These are phyloP conservation scores for Henricia sp. DNA, from an alignment of 53 echinoderm and acorn worm genomes.

Conservation along the genomic window DNA sequence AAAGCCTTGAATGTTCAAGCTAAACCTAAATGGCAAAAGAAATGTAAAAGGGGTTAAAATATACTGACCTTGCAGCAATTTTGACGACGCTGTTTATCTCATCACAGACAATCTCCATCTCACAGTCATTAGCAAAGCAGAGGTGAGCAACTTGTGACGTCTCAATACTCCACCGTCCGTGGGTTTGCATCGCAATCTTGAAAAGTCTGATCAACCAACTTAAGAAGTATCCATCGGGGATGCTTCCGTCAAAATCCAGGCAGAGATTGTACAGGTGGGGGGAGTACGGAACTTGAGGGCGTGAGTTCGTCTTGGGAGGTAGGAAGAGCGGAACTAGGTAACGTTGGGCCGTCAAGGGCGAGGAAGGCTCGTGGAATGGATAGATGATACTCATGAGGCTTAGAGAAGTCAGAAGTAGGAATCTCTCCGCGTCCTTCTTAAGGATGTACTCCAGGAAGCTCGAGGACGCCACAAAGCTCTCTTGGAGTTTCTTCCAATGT, in stretches of 20 bases:
- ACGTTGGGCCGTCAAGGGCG: neutral
- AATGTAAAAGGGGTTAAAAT: too few relatives aligned
- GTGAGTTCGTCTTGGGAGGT: neutral
- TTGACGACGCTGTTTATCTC: slow-evolving; percentile 28
- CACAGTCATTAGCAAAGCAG: slow-evolving; percentile 32
- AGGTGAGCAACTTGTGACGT: slow-evolving; percentile 3
- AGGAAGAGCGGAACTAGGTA: slow-evolving; percentile 54
- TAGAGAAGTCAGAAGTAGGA: slow-evolving; percentile 19
- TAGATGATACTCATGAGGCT: slow-evolving; percentile 44
- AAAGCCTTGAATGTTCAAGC: too few relatives aligned
- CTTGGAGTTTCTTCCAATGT: slow-evolving; percentile 40
- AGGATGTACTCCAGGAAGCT: slow-evolving; percentile 44
- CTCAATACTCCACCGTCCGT: slow-evolving; percentile 21
- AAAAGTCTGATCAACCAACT: slow-evolving; percentile 8
- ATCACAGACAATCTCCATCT: slow-evolving; percentile 45
- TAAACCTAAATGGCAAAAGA: too few relatives aligned
- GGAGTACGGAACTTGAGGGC: neutral
- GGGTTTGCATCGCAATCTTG: neutral
- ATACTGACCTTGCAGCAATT: slow-evolving; percentile 46
- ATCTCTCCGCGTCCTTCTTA: neutral
- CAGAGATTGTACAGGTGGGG: slow-evolving; percentile 42
- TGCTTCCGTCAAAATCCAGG: slow-evolving; percentile 55
- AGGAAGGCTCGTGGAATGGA: slow-evolving; percentile 1
- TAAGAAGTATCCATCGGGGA: slow-evolving; percentile 63
- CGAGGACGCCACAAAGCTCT: neutral